Evolutionary conservation across 2,797 vertebrate genomes (phyloP).

Genomic region (Nannoperca obscura): DNA sequence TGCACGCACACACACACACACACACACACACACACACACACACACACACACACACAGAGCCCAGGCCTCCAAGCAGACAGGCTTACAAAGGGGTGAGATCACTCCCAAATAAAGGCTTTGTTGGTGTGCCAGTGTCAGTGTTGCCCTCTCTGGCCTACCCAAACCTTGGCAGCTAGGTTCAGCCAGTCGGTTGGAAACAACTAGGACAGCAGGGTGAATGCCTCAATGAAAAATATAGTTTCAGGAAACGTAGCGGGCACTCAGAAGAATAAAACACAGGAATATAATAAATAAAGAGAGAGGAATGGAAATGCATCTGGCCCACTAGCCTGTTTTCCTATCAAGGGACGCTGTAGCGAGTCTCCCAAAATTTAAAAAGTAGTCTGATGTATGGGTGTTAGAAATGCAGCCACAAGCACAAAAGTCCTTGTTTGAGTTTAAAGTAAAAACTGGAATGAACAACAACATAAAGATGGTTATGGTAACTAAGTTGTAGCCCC

Average conservation of each 20-base stretch:
- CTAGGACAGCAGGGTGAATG: conserved; percentile 68
- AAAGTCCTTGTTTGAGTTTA: conserved; percentile 54
- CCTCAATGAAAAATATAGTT: conserved; percentile 64
- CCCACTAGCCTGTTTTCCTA: conserved; percentile 66
- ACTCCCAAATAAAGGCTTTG: conserved; percentile 79
- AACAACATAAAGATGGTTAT: conserved; percentile 54
- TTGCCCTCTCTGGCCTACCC: conserved; percentile 80
- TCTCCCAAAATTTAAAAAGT: conserved; percentile 46
- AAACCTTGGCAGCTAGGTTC: conserved; percentile 76
- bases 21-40: conserved; percentile 51
- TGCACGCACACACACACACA: conserved; percentile 27
- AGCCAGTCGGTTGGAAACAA: conserved; percentile 72
- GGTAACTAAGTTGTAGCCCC: conserved; percentile 55
- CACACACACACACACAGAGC: conserved; percentile 57
- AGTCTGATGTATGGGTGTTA: conserved; percentile 56
- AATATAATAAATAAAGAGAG: conserved; percentile 61
- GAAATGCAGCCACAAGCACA: conserved; percentile 72
- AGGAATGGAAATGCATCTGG: conserved; percentile 65
- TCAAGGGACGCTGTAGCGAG: conserved; percentile 51
- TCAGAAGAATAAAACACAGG: conserved; percentile 50
- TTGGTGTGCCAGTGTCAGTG: conserved; percentile 81
- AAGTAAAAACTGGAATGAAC: conserved; percentile 45
- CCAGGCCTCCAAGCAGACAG: conserved; percentile 77
- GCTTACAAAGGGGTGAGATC: conserved; percentile 84
- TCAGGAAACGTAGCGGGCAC: conserved; percentile 57